Evolutionary conservation across 2,113 vertebrate genomes (phyloP).

Genomic region (Hirundichthys speculiger): DNA sequence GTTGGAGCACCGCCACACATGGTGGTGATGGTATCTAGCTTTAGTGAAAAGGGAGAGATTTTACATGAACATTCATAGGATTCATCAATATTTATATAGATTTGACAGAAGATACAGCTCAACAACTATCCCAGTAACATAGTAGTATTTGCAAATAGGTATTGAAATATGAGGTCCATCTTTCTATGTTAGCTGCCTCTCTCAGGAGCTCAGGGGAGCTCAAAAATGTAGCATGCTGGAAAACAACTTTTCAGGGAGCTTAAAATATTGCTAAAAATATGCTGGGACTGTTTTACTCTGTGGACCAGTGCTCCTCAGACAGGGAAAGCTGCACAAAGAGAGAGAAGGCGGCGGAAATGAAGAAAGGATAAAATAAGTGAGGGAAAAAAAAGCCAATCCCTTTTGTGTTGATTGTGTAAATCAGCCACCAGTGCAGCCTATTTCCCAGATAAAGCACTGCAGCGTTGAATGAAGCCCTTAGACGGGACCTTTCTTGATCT

Average conservation of each 20-base stretch:
- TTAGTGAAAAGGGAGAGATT: too few species aligned
- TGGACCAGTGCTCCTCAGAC: slow-evolving; percentile 32
- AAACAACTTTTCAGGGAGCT: slow-evolving; percentile 40
- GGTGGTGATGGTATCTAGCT: too few species aligned
- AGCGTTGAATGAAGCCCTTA: slow-evolving; percentile 70
- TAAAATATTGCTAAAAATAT: slow-evolving; percentile 50
- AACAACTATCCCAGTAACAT: not conserved
- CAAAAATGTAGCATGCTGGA: slow-evolving; percentile 23
- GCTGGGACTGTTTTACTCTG: slow-evolving; percentile 35
- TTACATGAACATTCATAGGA: too few species aligned
- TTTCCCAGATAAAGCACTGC: slow-evolving; percentile 66
- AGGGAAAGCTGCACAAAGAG: slow-evolving; percentile 14
- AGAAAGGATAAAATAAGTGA: slow-evolving; percentile 11
- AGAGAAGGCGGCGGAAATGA: not conserved
- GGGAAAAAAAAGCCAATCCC: slow-evolving; percentile 48
- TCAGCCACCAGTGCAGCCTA: slow-evolving; percentile 62
- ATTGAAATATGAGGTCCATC: slow-evolving; percentile 23
- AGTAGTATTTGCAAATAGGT: not conserved
- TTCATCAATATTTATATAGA: too few species aligned
- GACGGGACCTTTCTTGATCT: slow-evolving; percentile 74
- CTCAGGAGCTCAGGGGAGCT: slow-evolving; percentile 36
- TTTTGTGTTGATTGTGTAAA: slow-evolving; percentile 70
- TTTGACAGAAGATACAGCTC: not conserved
- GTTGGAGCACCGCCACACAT: too few species aligned
- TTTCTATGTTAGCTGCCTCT: slow-evolving; percentile 20